Evolutionary conservation across 2,888 invertebrate genomes (phyloP).

Genomic region (Pemphredon lugubris): DNA sequence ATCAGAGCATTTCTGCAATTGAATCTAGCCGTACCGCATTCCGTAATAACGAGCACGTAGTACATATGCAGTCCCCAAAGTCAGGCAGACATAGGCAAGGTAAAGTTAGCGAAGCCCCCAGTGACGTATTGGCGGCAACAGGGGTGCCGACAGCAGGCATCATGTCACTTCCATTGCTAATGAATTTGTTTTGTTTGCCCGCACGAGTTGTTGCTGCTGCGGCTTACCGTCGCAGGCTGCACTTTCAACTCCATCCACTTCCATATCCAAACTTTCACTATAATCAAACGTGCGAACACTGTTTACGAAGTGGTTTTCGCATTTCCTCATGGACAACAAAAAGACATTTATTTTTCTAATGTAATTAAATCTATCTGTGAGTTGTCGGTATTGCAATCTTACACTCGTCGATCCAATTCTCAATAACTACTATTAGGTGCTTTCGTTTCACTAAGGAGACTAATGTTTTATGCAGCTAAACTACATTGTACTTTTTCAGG

Average conservation of each 20-base stretch:
- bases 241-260: slow-evolving; percentile 76
- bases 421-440: too few species aligned
- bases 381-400: too few species aligned
- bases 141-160: slow-evolving; percentile 81
- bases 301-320: background rate
- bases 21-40: slow-evolving; percentile 64
- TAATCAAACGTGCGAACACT: slow-evolving; percentile 48
- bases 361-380: too few species aligned
- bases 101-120: slow-evolving; percentile 79
- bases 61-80: slow-evolving; percentile 62
- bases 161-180: slow-evolving; percentile 85
- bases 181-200: slow-evolving; percentile 82
- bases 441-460: too few species aligned
- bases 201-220: slow-evolving; percentile 80
- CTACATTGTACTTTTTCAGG: too few species aligned
- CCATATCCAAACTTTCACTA: slow-evolving; percentile 79
- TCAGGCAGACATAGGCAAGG: slow-evolving; percentile 72
- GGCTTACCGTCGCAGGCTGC: slow-evolving; percentile 79
- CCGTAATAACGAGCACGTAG: slow-evolving; percentile 46
- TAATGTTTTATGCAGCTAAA: too few species aligned
- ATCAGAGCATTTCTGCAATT: slow-evolving; percentile 56
- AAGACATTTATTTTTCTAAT: too few species aligned
- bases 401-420: too few species aligned
- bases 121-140: slow-evolving; percentile 76
- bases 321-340: background rate